Percentiles rank a stretch among this genome's conserved stretches.
phyloP scores from a whole-genome alignment of 1,140 invertebrate genomes.

The Aphis gossypii region DNA sequence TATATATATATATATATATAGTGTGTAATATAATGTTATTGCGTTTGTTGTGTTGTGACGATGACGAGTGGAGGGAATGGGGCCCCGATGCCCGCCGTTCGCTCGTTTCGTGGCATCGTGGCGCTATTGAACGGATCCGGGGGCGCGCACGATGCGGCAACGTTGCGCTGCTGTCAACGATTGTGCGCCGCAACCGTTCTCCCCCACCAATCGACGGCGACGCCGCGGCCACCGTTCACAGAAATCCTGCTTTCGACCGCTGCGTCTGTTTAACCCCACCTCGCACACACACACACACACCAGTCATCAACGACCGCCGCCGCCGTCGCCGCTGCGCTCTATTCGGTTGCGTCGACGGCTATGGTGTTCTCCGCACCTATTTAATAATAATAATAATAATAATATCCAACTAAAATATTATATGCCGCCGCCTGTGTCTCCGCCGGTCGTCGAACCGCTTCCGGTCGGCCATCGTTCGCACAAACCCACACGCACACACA shows the following conservation, averaged over 20 bases:
- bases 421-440: constrained; percentile 9
- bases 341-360: not conserved
- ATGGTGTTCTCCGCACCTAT: constrained; percentile 46
- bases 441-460: constrained; percentile 55
- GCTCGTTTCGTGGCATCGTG: constrained; percentile 35
- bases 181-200: not conserved
- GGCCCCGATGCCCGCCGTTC: not conserved
- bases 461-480: constrained; percentile 45
- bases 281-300: not conserved
- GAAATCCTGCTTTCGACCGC: constrained; percentile 17
- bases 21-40: constrained; percentile 36
- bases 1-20: not conserved
- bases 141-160: constrained; percentile 48
- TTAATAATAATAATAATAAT: not conserved
- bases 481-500: not conserved
- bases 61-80: not conserved
- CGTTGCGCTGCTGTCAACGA: constrained; percentile 59
- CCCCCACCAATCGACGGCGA: not conserved
- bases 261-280: not conserved
- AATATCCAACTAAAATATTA: constrained; percentile 46
- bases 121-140: constrained; percentile 56
- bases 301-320: not conserved
- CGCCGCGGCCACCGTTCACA: not conserved
- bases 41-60: constrained; percentile 37
- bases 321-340: no score